Conservation (phyloP, 2,888 invertebrate genomes). For the Schizotus pectinicornis region DNA sequence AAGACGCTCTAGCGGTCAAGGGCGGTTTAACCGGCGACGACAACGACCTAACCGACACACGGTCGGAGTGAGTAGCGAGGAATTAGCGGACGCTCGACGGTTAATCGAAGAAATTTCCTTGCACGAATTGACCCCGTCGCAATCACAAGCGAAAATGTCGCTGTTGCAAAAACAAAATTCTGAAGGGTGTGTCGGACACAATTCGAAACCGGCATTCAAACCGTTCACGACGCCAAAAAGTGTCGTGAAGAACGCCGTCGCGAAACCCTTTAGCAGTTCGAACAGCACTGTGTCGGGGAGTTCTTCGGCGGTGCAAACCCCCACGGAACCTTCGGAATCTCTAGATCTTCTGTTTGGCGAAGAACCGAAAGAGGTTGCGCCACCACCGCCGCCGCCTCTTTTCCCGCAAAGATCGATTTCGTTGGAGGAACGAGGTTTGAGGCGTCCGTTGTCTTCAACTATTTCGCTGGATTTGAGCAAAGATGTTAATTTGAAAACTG, state of each 20-base stretch:
- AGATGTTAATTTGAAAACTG: conserved; percentile 34
- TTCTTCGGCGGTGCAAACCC: conserved; percentile 54
- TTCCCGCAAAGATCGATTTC: conserved; percentile 21
- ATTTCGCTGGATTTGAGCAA: no score
- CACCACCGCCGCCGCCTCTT: conserved; percentile 4
- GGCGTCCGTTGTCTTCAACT: conserved; percentile 41
- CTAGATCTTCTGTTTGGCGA: conserved; percentile 52
- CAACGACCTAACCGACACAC: conserved; percentile 77
- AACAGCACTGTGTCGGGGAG: conserved; percentile 47
- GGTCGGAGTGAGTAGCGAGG: conserved; percentile 82
- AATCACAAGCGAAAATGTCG: conserved; percentile 34
- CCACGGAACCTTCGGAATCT: conserved; percentile 53
- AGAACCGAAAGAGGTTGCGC: conserved; percentile 34
- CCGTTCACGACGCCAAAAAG: conserved; percentile 20
- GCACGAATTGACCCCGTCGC: conserved; percentile 49
- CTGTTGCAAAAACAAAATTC: conserved; percentile 60
- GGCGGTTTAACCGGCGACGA: conserved; percentile 62
- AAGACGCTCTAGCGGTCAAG: conserved; percentile 54
- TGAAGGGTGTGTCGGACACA: conserved; percentile 54
- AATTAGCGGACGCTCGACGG: conserved; percentile 78
- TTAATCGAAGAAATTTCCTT: conserved; percentile 71
- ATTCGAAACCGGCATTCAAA: conserved; percentile 17
- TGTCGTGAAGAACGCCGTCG: conserved; percentile 54
- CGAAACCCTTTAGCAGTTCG: conserved; percentile 56
- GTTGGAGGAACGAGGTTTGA: conserved; percentile 22